Base-by-base conservation (phyloP, 1,140 invertebrate species). In the Panonychus citri region DNA sequence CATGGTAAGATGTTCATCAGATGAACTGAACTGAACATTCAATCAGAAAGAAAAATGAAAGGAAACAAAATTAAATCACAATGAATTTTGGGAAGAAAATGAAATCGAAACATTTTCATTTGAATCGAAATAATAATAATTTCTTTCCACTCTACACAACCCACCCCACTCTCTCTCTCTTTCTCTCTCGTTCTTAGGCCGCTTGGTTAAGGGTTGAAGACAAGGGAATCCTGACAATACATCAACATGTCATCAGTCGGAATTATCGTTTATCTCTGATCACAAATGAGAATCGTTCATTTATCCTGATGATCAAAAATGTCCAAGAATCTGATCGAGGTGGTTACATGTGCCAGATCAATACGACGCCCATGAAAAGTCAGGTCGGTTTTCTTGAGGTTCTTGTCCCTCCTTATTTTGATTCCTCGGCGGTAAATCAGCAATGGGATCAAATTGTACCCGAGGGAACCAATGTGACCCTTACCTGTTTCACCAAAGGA, bases 151-250 rank as follows among this genome's bases (percentile, higher is more conserved):
- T 34, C 12, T 34, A 7, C 30, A 34, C n/a, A n/a, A n/a, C n/a
- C n/a, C n/a, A n/a, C n/a, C n/a, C n/a, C n/a, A n/a, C n/a, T n/a
- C n/a, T n/a, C n/a, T n/a, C n/a, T n/a, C n/a, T n/a, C n/a, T n/a
- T n/a, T n/a, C n/a, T n/a, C n/a, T 34, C 12, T 5, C 5, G 12
- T 34, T 34, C 12, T 34, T 12, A 60, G 57, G 50, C 52, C 12
- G 87, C 86, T 57, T 89, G 86, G 85, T 87, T 91, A 79, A 80
- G 89, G 66, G 88, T 87, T 68, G 87, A 93, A 66, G 86, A 88
- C 67, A 87, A 85, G 37, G 83, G 87, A 30, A 89, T 90, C 63
- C 72, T 91, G 63, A 87, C 86, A 19, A 85, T 91, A 24, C 84
- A 89, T 68, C 81, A 73, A 66, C 83, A 88, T 70, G 85, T 90